phyloP scores from a whole-genome alignment of 2,888 invertebrate species.

The Sympetrum striolatum region DNA sequence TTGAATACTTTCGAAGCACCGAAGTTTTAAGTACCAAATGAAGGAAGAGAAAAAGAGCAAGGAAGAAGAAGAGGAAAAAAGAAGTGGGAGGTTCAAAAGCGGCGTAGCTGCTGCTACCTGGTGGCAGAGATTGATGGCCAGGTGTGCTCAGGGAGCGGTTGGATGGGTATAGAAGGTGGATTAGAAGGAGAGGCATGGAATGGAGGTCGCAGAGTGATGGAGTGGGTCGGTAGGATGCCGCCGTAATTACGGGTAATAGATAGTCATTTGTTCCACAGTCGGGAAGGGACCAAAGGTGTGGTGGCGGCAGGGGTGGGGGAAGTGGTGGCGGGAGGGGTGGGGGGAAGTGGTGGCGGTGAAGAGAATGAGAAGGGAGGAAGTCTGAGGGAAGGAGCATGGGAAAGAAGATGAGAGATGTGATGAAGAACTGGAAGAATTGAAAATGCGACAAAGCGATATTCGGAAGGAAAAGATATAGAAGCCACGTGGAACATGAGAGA shows the following conservation, averaged over 20 bases:
- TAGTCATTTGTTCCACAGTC: conserved; percentile 7
- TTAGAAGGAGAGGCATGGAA: background rate
- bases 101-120: background rate
- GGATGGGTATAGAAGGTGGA: background rate
- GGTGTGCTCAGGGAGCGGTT: background rate
- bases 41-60: background rate
- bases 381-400: background rate
- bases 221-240: background rate
- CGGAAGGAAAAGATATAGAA: background rate
- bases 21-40: background rate
- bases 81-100: background rate
- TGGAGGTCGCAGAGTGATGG: background rate
- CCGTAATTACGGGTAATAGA: background rate
- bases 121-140: background rate
- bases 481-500: background rate
- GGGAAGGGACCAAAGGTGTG: background rate
- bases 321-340: background rate
- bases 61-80: background rate
- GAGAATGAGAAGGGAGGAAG: background rate
- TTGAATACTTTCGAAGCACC: background rate
- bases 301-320: background rate
- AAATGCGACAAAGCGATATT: background rate
- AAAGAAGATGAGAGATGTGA: background rate
- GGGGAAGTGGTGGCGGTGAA: background rate
- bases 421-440: background rate